Evolutionary conservation across 2,888 invertebrate species (phyloP).

Genomic region (Smittia sp.): DNA sequence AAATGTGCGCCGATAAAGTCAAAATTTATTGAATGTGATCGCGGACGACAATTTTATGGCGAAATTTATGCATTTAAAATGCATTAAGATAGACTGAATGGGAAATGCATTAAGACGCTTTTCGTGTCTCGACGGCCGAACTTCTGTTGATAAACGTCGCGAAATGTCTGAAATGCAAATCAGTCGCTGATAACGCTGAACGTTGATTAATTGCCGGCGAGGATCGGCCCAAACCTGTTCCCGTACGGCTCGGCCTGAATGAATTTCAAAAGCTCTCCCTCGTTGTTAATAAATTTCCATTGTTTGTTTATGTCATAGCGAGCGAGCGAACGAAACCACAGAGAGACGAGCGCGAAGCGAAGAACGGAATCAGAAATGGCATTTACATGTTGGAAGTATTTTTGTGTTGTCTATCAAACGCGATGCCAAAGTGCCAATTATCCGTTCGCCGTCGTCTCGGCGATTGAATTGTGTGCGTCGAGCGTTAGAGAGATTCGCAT

Average conservation of each 20-base stretch:
- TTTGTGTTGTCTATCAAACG: constrained; percentile 24
- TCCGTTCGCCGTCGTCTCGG: not conserved
- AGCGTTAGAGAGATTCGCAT: constrained; percentile 3
- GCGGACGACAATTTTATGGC: constrained; percentile 35
- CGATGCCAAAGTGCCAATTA: constrained; percentile 23
- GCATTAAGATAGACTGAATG: constrained; percentile 32
- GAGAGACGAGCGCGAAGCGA: not conserved
- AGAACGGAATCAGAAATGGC: not conserved
- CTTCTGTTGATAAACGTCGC: constrained; percentile 27
- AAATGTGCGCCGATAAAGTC: constrained; percentile 28
- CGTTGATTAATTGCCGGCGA: constrained; percentile 26
- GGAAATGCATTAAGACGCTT: constrained; percentile 12
- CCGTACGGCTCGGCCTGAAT: not conserved
- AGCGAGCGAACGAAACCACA: not conserved
- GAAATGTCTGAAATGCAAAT: constrained; percentile 29
- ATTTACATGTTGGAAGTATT: constrained; percentile 1
- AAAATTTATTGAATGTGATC: constrained; percentile 41
- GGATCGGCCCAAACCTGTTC: not conserved
- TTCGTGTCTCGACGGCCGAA: not conserved
- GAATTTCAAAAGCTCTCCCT: not conserved
- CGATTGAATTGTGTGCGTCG: not conserved
- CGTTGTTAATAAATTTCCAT: not conserved
- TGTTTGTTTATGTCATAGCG: not conserved
- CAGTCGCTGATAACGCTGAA: not conserved
- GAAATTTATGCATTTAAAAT: constrained; percentile 41